These are phyloP conservation scores for Alethe castanea DNA, from an alignment of 2,113 vertebrate species.

Conservation along the genomic window DNA sequence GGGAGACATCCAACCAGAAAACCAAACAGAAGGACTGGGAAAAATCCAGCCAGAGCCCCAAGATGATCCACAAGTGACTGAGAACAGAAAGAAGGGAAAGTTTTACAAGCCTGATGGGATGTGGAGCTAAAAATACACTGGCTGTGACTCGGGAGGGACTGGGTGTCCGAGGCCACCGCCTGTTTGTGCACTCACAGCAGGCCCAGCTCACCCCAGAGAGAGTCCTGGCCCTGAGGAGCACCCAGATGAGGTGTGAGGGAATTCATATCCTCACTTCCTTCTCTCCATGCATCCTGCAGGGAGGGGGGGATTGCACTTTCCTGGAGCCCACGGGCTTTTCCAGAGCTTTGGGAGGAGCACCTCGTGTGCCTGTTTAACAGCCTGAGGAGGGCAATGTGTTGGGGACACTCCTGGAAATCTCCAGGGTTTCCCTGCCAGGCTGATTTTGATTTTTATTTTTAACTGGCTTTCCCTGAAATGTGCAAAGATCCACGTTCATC, in stretches of 20 bases:
- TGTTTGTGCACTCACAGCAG: neutral
- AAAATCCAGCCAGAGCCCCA: neutral
- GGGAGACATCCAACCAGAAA: neutral
- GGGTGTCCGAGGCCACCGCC: neutral
- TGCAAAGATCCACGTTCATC: neutral
- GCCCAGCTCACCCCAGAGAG: neutral
- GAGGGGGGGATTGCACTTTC: accelerated
- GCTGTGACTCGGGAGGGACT: accelerated
- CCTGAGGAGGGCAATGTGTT: accelerated
- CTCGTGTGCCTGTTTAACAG: accelerated
- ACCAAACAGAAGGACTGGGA: neutral
- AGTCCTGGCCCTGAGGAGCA: neutral
- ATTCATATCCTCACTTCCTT: accelerated
- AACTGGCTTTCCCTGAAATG: neutral
- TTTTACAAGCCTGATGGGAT: neutral
- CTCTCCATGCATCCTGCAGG: accelerated
- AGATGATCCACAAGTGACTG: neutral
- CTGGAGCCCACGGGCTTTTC: accelerated
- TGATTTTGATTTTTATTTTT: neutral
- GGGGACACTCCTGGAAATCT: neutral
- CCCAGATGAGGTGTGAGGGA: neutral
- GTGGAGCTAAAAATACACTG: neutral
- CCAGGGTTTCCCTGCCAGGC: neutral
- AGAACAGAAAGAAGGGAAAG: neutral
- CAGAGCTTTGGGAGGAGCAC: neutral